Base-by-base conservation (phyloP, 1,140 invertebrate species). In the Caenorhabditis remanei region DNA sequence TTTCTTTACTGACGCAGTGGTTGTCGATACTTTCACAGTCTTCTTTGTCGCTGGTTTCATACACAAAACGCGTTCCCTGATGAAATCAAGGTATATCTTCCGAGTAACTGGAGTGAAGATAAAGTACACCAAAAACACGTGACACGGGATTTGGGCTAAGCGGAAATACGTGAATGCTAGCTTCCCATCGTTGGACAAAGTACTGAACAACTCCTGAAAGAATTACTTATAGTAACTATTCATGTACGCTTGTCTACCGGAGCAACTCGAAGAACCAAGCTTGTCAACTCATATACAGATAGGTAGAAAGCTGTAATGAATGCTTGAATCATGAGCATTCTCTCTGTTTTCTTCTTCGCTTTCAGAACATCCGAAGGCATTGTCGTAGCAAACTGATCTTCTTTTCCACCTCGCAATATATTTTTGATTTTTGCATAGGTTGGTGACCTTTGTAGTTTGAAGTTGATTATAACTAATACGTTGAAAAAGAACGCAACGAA, bases 401-500 rank as follows among this genome's bases (percentile, higher is more conserved):
- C 71, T 14, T 79, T 79, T 21, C 71, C 71, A 79, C 71, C 46
- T 79, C 71, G 71, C 11, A 79, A 50, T 8, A 43, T n/a, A 5
- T n/a, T 24, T 79, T 79, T 79, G 46, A 79, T 79, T 24, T 79
- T 79, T 5, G 71, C 46, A 50, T 79, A 79, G 13, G 71, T 79
- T 50, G 71, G 71, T 13, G 71, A 79, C 24, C 71, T 6, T 79
- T 79, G 71, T 46, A 79, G 71, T 50, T 79, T 79, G 46, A 79
- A 79, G 46, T 79, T 79, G 13, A 79, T 48, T n/a, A 79, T 79
- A 13, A 79, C 71, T 6, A 79, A 21, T 2, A 79, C 71, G 53
- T 79, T 79, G 46, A 79, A 79, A n/a, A 79, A 79, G 46, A 79
- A 79, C 9, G 71, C 71, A 2, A 79, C 71, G 11, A 79, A 79